Conservation (phyloP, 1,140 invertebrate species). For the Rhagoletis pomonella region DNA sequence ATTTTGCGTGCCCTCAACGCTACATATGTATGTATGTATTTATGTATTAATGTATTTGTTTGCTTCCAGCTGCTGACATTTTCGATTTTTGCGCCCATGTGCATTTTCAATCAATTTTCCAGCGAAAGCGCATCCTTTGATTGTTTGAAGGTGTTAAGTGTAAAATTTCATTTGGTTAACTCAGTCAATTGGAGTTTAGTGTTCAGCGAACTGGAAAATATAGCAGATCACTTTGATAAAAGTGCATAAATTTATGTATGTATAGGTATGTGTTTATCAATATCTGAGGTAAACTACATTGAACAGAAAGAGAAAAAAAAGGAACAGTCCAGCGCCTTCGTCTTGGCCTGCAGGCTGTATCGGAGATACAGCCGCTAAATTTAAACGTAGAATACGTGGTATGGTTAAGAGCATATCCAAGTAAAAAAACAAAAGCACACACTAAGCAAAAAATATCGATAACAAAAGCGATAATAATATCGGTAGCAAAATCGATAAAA, state of each 20-base stretch:
- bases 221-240: too few species aligned
- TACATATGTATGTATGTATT: background rate
- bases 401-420: too few species aligned
- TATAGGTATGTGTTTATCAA: background rate
- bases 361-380: too few species aligned
- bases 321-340: too few species aligned
- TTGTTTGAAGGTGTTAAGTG: conserved; percentile 3
- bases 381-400: too few species aligned
- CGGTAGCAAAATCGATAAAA: too few species aligned
- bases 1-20: background rate
- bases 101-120: conserved; percentile 39
- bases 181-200: background rate
- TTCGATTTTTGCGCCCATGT: conserved; percentile 15
- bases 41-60: background rate
- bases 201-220: background rate
- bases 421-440: too few species aligned
- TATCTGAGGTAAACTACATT: too few species aligned
- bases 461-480: too few species aligned
- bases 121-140: background rate
- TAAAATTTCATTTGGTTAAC: conserved; percentile 28
- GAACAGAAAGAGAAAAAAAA: too few species aligned
- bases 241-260: background rate
- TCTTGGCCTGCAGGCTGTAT: too few species aligned
- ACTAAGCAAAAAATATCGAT: too few species aligned
- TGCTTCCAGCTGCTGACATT: background rate